Evolutionary conservation across 2,113 vertebrate species (phyloP), one percentile per base, ranked within the genome.

Genomic region (Chitala chitala): DNA sequence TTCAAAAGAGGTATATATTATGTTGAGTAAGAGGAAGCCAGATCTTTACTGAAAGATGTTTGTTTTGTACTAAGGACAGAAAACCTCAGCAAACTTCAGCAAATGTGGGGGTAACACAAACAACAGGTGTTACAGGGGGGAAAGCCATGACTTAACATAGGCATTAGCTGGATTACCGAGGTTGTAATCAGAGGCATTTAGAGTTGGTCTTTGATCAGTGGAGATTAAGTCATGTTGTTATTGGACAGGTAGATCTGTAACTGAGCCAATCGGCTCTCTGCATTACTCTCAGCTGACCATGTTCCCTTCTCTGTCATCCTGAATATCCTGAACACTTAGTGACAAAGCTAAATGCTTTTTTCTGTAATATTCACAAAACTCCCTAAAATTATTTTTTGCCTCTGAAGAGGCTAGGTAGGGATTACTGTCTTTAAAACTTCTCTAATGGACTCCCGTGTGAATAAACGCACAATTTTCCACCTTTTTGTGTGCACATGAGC

Each of bases 151-250:
- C 58, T 26, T 72, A 58, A 44, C 51, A 8, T 69, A 24, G n/a
- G 50, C n/a, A 12, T 33, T 71, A 56, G 51, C n/a, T 42, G 69
- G 51, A 56, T 46, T 66, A 56, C 10, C 38, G 5, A 15, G 20
- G 7, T 20, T 56, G 56, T 44, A 44, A 20, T 42, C 70, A 72
- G 54, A 24, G 10, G 22, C 33, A 15, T 38, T 72, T 58, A 44
- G 24, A 72, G 36, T 22, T 44, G 36, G 24, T 44, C 53, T 72
- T 69, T 58, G 54, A 72, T 59, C 70, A 72, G 17, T 17, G 36
- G 54, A 72, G 70, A 72, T 59, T 58, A 29, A 5, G 24, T 4
- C 6, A 1, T 72, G 53, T 59, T 59, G 70, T 17, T 42, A 36
- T 46, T 46, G 70, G 70, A 55, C n/a, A 15, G 38, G 7, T 31